Base-by-base conservation (phyloP, 2,113 vertebrate species). In the Hippocampus mohnikei region DNA sequence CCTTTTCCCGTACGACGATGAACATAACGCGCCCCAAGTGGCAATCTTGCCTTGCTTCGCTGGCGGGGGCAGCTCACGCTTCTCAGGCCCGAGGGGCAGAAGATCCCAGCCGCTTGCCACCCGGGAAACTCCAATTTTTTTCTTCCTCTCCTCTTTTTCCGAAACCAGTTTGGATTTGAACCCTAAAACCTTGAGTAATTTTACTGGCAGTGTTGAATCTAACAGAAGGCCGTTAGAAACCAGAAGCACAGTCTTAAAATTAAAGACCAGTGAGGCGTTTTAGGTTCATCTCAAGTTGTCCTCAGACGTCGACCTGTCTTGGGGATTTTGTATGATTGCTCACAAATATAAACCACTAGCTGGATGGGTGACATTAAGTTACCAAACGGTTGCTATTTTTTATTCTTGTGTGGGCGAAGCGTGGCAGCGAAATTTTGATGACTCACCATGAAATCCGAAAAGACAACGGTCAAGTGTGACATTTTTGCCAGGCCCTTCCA, bases 1-100 rank as follows among this genome's bases (percentile, higher is more conserved):
- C 81, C 72, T 81, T 71, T 76, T 56, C 75, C 80, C 72, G 67
- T 74, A 37, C 77, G 85, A 80, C 67, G 80, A 78, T 83, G 83
- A 86, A 75, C 83, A 81, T 71, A 80, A 84, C 75, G 80, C 58
- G 78, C 82, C 69, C 73, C 65, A 73, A 83, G 77, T 71, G 66
- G 29, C 81, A 75, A 72, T 82, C 80, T 80, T 41, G 59, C 74
- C 83, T 75, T 72, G 48, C 72, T 79, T 81, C 52, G 60, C 73
- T 59, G 76, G 79, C 67, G 83, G 74, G 60, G 60, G 33, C 84
- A 73, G 55, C 72, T 87, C 80, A 18, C 76, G 76, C 70, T 81
- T 78, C 52, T 55, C 23, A 23, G 52, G 79, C 73, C 85, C 77
- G 62, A 40, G 37, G 79, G 84, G 61, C 73, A 73, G 85, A 88